phyloP scores from a whole-genome alignment of 1,140 invertebrate genomes.

The Drosophila nikananu region DNA sequence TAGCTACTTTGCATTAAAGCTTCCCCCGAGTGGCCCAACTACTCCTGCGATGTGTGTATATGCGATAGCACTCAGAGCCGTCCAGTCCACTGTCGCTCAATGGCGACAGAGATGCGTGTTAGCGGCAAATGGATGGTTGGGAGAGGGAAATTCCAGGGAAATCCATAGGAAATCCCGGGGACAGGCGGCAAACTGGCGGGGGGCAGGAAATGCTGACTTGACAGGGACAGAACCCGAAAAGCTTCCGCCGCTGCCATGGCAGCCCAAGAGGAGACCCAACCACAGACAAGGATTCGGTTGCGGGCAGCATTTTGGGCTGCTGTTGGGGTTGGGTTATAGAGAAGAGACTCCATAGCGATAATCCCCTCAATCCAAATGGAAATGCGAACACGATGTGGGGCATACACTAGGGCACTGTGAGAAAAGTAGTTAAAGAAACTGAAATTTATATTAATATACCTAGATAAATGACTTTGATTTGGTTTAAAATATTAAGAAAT shows the following conservation, averaged over 20 bases:
- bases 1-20: conserved; percentile 60
- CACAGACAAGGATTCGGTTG: conserved; percentile 27
- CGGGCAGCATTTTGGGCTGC: conserved; percentile 12
- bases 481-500: background rate
- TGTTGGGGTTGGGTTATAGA: background rate
- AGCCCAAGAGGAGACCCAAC: conserved; percentile 18
- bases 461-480: background rate
- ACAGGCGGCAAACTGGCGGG: conserved; percentile 1
- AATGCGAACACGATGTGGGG: conserved; percentile 22
- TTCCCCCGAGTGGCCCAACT: conserved; percentile 15
- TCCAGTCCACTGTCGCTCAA: conserved; percentile 25
- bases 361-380: conserved; percentile 57
- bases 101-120: conserved; percentile 34
- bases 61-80: conserved; percentile 24
- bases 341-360: conserved; percentile 32
- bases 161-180: conserved; percentile 1
- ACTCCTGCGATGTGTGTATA: conserved; percentile 16
- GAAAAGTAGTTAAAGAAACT: background rate
- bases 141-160: background rate
- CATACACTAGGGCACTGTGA: background rate
- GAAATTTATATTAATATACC: no score
- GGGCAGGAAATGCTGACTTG: conserved; percentile 56
- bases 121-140: conserved; percentile 13
- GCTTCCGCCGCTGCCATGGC: conserved; percentile 35
- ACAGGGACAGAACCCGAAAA: conserved; percentile 41